Base-by-base conservation (phyloP, 2,113 vertebrate species). In the Zosterops hypoxanthus region DNA sequence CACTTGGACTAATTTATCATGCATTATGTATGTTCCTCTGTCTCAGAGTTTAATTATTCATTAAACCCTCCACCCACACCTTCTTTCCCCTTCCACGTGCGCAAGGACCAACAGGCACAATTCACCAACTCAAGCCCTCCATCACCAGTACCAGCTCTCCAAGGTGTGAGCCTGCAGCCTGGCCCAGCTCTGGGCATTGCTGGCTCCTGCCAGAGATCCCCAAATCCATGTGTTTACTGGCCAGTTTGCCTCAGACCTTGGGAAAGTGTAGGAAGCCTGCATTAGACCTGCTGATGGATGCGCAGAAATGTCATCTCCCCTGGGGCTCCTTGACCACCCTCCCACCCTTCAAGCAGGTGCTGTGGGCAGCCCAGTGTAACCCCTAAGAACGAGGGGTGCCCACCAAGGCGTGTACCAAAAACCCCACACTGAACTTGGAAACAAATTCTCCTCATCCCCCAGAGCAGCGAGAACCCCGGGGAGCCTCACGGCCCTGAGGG, bases 401-500 rank as follows among this genome's bases (percentile, higher is more conserved):
- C 68, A 72, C 57, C 22, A 14, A 46, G 5, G 7, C 0, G 0
- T 33, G 46, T 21, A 14, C 24, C 42, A 79, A 36, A 73, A 68
- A 44, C 15, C 25, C 56, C 2, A 1, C 3, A 4, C 41, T 0
- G 10, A 56, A 39, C 8, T 4, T 20, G 2, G 5, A 80, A 86
- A n/a, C 39, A 63, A 80, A 21, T 7, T 44, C 52, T 41, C 33
- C 47, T n/a, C 26, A 11, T 52, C 9, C 33, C 31, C 11, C 25
- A 2, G 29, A n/a, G 19, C 0, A 3, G n/a, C 0, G 0, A 41
- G 34, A 61, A 23, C 4, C 15, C 15, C 0, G 0, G 31, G 29
- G 28, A 53, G 42, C 26, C 64, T 72, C 55, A 39, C 3, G 29
- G 21, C 26, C 41, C 53, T 50, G 31, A 53, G n/a, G 52, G 25